These are phyloP conservation scores for Cyanoramphus novaezelandiae DNA, from an alignment of 2,113 vertebrate genomes.

Conservation along the genomic window DNA sequence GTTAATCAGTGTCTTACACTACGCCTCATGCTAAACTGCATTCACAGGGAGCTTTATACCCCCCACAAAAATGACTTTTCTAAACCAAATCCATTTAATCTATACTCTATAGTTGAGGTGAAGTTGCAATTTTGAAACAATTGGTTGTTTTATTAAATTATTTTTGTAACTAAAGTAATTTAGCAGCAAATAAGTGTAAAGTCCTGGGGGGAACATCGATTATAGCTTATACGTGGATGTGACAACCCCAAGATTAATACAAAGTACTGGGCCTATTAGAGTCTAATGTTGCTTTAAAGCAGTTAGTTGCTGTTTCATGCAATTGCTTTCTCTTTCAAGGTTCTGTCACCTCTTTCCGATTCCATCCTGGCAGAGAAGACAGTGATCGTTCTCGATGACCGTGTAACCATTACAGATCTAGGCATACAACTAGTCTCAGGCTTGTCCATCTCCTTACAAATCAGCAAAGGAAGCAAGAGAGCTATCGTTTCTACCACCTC, in stretches of 20 bases:
- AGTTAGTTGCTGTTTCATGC: not conserved
- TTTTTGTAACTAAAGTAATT: not conserved
- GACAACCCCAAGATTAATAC: not conserved
- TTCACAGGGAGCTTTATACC: not conserved
- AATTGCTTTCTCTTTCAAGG: slow-evolving; percentile 68
- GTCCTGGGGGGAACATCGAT: not conserved
- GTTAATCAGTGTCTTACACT: not conserved
- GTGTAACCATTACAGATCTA: slow-evolving; percentile 90
- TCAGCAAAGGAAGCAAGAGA: slow-evolving; percentile 80
- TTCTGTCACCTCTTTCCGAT: slow-evolving; percentile 92
- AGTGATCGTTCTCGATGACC: slow-evolving; percentile 89
- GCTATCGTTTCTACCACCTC: slow-evolving; percentile 82
- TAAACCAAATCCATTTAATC: not conserved
- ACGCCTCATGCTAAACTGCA: not conserved
- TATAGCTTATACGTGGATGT: not conserved
- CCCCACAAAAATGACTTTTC: not conserved
- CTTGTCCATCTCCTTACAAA: slow-evolving; percentile 82
- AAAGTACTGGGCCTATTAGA: not conserved
- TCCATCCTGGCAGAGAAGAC: slow-evolving; percentile 97
- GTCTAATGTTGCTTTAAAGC: not conserved
- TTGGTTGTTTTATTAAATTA: not conserved
- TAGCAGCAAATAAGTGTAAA: not conserved
- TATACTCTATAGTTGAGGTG: not conserved
- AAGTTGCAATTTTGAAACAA: not conserved
- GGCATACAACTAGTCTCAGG: slow-evolving; percentile 89